phyloP scores from a whole-genome alignment of 2,888 invertebrate genomes.

The Aphodius granarius region DNA sequence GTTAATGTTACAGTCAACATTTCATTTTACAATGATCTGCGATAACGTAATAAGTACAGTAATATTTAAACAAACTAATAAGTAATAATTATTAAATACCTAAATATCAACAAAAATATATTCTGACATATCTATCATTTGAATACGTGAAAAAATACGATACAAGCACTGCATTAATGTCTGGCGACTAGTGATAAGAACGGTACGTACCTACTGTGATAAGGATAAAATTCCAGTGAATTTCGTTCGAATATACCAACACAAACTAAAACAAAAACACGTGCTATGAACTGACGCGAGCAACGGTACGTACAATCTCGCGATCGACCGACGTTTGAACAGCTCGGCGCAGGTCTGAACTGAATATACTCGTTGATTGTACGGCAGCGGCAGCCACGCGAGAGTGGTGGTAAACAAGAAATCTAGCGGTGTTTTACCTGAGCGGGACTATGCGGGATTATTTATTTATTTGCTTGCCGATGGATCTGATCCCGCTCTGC shows the following conservation, averaged over 20 bases:
- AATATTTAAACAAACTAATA: no score
- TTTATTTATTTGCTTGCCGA: not conserved
- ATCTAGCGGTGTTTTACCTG: not conserved
- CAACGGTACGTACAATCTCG: not conserved
- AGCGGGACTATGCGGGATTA: not conserved
- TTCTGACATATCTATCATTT: no score
- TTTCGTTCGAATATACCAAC: not conserved
- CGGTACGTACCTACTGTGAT: not conserved
- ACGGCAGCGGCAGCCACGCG: not conserved
- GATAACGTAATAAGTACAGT: no score
- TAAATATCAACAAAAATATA: no score
- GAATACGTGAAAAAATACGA: not conserved
- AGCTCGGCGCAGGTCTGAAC: not conserved
- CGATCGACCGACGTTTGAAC: not conserved
- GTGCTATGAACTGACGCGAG: not conserved
- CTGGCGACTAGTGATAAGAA: not conserved
- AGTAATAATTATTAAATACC: no score
- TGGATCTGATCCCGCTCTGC: not conserved
- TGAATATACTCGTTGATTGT: not conserved
- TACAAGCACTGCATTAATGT: not conserved
- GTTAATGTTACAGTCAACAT: not conserved
- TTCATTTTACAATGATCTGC: no score
- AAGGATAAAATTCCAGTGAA: not conserved
- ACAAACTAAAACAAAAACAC: not conserved
- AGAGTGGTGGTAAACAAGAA: not conserved